Evolutionary conservation across 2,797 vertebrate genomes (phyloP).

Genomic region (Tauraco hartlaubi): DNA sequence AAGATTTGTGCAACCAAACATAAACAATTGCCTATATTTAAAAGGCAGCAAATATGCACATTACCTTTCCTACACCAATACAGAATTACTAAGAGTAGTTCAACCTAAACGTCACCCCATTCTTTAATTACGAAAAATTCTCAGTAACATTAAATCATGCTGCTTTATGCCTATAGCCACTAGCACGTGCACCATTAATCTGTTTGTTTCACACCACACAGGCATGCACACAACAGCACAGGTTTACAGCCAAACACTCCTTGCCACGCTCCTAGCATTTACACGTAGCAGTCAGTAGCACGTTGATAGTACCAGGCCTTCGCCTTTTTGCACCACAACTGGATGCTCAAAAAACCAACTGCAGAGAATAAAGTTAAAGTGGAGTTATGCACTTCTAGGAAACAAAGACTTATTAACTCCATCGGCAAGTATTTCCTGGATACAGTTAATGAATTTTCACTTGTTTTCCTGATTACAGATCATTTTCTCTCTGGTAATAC

Average conservation of each 20-base stretch:
- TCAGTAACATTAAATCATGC: not conserved
- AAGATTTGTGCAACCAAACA: not conserved
- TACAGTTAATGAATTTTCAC: not conserved
- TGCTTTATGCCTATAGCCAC: not conserved
- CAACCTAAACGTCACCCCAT: not conserved
- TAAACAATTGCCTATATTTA: not conserved
- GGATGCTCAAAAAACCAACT: not conserved
- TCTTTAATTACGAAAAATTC: not conserved
- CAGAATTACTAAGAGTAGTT: not conserved
- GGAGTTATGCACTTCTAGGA: not conserved
- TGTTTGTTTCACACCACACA: not conserved
- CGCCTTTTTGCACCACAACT: not conserved
- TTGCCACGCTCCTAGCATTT: not conserved
- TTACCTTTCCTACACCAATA: not conserved
- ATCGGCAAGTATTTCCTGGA: not conserved
- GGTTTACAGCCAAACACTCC: not conserved
- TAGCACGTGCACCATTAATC: not conserved
- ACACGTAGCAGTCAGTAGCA: accelerated
- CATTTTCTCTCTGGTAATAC: not conserved
- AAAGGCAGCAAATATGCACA: not conserved
- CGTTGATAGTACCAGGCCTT: not conserved
- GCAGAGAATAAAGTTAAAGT: not conserved
- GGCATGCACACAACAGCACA: not conserved
- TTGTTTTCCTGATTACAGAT: not conserved
- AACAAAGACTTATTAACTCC: not conserved